Conservation (phyloP, 2,113 vertebrate genomes). For the Microtus montanus region DNA sequence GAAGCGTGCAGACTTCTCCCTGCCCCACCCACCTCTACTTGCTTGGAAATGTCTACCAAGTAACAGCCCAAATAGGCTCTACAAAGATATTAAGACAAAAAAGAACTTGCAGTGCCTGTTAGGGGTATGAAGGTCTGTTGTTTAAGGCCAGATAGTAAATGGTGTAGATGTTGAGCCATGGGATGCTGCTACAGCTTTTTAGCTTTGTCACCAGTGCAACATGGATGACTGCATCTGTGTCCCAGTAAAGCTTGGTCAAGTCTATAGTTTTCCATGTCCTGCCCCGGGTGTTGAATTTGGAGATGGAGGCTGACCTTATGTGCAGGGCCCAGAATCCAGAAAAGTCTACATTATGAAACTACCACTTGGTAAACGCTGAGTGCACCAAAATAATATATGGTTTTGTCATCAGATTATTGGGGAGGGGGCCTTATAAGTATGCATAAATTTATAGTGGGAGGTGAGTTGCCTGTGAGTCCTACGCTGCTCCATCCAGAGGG, state of each 20-base stretch:
- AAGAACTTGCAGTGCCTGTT: neutral
- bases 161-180: neutral
- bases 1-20: neutral
- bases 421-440: constrained; percentile 14
- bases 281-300: neutral
- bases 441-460: neutral
- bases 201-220: neutral
- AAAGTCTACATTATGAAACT: fast-evolving
- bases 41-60: neutral
- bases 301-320: neutral
- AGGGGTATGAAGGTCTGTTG: neutral
- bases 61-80: neutral
- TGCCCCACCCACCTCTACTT: neutral
- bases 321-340: neutral
- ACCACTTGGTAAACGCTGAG: neutral
- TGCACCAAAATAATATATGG: neutral
- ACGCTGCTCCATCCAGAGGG: constrained; percentile 52
- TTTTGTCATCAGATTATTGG: constrained; percentile 48
- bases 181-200: neutral
- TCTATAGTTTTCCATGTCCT: neutral
- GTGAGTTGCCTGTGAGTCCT: constrained; percentile 34
- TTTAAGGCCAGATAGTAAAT: neutral
- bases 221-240: neutral
- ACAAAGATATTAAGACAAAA: neutral
- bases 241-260: neutral